Base-by-base conservation (phyloP, 2,888 invertebrate species). In the Reticulitermes lucifugus region DNA sequence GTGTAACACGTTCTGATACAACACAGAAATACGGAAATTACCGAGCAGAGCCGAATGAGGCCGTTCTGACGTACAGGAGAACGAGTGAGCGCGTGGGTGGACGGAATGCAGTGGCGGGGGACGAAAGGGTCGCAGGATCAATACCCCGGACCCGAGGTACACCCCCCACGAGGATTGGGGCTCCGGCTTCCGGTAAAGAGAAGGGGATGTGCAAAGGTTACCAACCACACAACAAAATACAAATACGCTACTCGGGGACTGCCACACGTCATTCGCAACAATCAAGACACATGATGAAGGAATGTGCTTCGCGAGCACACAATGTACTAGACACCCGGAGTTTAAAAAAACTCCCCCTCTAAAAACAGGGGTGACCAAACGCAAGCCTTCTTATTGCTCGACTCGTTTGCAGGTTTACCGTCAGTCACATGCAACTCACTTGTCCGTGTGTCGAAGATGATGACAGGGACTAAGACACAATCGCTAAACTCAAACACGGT, bases 171-270 rank as follows among this genome's bases (percentile, higher is more conserved):
- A 83, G 77, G 77, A 65, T 22, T 59, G 59, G 46, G 59, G 60
- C 75, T 12, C 18, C 29, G 70, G 83, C 59, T 75, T 75, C 75
- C 77, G 77, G 83, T 35, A 84, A 87, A 84, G 79, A 35, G 80
- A 86, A 29, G 87, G 88, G 75, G 86, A 75, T 83, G 87, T 55
- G 83, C 85, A 85, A 85, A 85, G 85, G 85, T 85, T 85, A 83
- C 83, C 85, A 85, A 85, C 85, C 85, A 51, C 85, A 85, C 83
- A 83, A 83, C 85, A 83, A 85, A 79, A 80, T 73, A 80, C 79
- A 84, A 79, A 80, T 21, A 70, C 46, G 46, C 71, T 18, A 18
- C 10, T 46, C 51, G n/a, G 9, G 51, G 59, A 25, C 22, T 60
- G 59, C n/a, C 25, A 60, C 79, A 59, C 55, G 35, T 29, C 25